Evolutionary conservation across 2,888 invertebrate genomes (phyloP), one percentile per base, ranked within the genome.

Genomic region (Mimas tiliae): DNA sequence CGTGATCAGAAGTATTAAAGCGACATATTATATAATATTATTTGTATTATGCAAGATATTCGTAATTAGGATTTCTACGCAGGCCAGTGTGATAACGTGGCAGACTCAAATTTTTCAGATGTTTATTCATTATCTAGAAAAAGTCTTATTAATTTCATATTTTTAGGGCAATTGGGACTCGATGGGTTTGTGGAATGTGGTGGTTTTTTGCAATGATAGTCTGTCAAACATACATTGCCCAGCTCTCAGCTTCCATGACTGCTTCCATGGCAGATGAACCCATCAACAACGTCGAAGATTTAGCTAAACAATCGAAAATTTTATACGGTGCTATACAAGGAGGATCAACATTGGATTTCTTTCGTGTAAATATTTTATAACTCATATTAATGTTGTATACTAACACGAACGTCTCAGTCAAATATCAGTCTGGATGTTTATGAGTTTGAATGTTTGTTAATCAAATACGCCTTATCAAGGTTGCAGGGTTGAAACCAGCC

Each of bases 141-240:
- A 27, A 4, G 27, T 27, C 1, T 27, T 34, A 51, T 33, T 62
- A 12, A 48, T 52, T 11, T 53, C 51, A 33, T 53, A 21, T 72
- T 78, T 81, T 27, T 70, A 98, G 98, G 87, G 98, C 98, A 3
- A 95, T 97, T 47, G 98, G 98, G 0, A 98, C 98, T 0, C 94
- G 98, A 51, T 96, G 98, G 94, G 96, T 98, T 0, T 97, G 97
- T 14, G 96, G 96, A 1, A 97, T 97, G 95, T 97, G 97, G 98
- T 98, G 98, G 98, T 98, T 98, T 89, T 98, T 98, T 86, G 97
- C 97, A 0, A 94, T 98, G 68, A 98, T 98, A 82, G 97, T 98
- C 94, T 96, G 98, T 70, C 97, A 98, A 67, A 98, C 98, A 9
- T 98, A 98, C 88, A 98, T 98, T 8, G 98, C 98, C 67, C 98